Percentiles rank a stretch among this genome's conserved stretches.
Conservation (phyloP, 2,888 invertebrate genomes). For the Nomada goodeniana region DNA sequence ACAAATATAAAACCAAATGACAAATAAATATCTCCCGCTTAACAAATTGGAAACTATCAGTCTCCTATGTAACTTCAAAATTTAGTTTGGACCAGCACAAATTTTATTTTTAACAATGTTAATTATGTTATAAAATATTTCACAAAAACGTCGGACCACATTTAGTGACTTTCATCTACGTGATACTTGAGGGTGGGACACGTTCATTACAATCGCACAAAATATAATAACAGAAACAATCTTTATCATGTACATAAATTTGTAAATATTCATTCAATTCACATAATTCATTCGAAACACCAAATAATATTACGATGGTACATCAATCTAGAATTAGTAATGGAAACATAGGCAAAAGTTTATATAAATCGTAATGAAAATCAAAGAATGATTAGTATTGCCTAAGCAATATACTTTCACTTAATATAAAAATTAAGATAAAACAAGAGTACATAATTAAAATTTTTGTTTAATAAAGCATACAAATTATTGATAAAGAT, state of each 20-base stretch:
- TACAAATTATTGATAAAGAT: slow-evolving; percentile 75
- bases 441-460: slow-evolving; percentile 19
- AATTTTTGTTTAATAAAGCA: slow-evolving; percentile 19
- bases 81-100: slow-evolving; percentile 57
- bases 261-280: slow-evolving; percentile 20
- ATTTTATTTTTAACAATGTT: slow-evolving; percentile 66
- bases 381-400: slow-evolving; percentile 3
- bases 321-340: not conserved
- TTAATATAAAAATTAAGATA: slow-evolving; percentile 33
- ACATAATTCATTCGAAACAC: slow-evolving; percentile 10
- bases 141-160: slow-evolving; percentile 64
- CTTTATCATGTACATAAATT: slow-evolving; percentile 70
- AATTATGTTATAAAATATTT: slow-evolving; percentile 65
- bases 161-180: slow-evolving; percentile 57
- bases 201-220: slow-evolving; percentile 67
- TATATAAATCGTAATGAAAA: slow-evolving; percentile 15
- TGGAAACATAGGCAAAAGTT: slow-evolving; percentile 14
- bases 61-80: slow-evolving; percentile 69
- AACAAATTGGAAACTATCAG: slow-evolving; percentile 80
- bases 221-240: slow-evolving; percentile 71
- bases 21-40: slow-evolving; percentile 81
- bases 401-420: slow-evolving; percentile 11
- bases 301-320: slow-evolving; percentile 6
- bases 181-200: slow-evolving; percentile 64
- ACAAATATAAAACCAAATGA: slow-evolving; percentile 82